These are phyloP conservation scores for Syngnathoides biaculeatus DNA, from an alignment of 2,113 vertebrate species.

Conservation along the genomic window DNA sequence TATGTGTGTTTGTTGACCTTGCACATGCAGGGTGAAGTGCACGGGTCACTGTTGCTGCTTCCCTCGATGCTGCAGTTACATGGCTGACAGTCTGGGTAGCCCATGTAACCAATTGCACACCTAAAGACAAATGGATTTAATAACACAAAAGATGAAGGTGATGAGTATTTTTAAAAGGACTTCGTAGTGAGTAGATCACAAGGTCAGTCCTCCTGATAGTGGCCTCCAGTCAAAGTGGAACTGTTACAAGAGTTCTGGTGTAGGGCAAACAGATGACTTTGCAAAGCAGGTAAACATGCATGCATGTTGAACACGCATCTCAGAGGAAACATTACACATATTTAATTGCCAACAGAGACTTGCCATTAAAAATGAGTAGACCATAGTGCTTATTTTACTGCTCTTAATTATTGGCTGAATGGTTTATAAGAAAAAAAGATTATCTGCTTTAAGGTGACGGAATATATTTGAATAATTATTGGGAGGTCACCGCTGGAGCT, in stretches of 20 bases:
- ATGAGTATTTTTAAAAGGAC: constrained; percentile 2
- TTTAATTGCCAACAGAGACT: constrained; percentile 12
- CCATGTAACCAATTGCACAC: constrained; percentile 62
- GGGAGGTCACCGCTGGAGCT: background rate
- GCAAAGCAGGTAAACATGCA: background rate
- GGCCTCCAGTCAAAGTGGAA: background rate
- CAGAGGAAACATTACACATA: constrained; percentile 23
- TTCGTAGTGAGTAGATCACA: background rate
- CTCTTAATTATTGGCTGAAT: constrained; percentile 26
- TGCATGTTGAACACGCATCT: constrained; percentile 1
- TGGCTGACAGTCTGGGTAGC: constrained; percentile 60
- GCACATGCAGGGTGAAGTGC: constrained; percentile 56
- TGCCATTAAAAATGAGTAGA: background rate
- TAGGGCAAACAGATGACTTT: constrained; percentile 8
- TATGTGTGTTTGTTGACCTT: constrained; percentile 46
- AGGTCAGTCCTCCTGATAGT: constrained; percentile 1
- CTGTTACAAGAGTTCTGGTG: background rate
- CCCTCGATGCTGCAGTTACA: constrained; percentile 68
- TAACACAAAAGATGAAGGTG: constrained; percentile 25
- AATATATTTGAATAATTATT: constrained; percentile 11
- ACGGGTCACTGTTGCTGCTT: constrained; percentile 63
- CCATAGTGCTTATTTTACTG: constrained; percentile 5
- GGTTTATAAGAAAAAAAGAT: constrained; percentile 15
- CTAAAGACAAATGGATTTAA: constrained; percentile 51
- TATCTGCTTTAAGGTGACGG: constrained; percentile 8